These are phyloP conservation scores for Lonchura striata DNA, from an alignment of 2,113 vertebrate species.

Conservation along the genomic window DNA sequence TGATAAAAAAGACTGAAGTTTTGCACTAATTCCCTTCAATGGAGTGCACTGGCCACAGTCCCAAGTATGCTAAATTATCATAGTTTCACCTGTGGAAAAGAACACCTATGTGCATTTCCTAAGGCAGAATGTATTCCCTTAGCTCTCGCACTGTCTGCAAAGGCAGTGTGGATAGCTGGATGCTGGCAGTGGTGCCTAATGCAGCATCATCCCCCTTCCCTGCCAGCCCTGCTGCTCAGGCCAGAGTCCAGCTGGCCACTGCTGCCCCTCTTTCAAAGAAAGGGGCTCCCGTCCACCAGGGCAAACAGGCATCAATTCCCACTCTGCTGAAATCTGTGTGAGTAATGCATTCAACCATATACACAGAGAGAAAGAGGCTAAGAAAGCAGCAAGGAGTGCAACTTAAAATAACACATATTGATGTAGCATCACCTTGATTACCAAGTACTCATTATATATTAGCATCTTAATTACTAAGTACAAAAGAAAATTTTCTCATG, in stretches of 20 bases:
- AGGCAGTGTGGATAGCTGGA: neutral
- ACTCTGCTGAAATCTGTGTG: neutral
- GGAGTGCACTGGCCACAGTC: neutral
- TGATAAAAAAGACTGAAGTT: neutral
- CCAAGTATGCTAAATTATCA: neutral
- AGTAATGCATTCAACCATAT: neutral
- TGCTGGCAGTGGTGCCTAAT: neutral
- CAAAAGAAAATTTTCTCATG: neutral
- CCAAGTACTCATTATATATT: neutral
- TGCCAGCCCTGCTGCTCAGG: constrained; percentile 2
- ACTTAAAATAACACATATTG: neutral
- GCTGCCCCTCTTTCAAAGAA: constrained; percentile 23
- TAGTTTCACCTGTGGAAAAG: neutral
- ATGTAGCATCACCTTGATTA: neutral
- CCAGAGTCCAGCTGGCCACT: constrained; percentile 21
- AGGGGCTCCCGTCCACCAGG: neutral
- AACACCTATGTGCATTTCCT: neutral
- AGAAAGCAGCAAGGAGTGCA: neutral
- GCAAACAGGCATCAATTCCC: neutral
- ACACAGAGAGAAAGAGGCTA: neutral
- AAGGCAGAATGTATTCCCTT: neutral
- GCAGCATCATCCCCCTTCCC: neutral
- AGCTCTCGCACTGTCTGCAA: neutral
- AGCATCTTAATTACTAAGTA: neutral
- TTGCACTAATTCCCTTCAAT: neutral